Conservation (phyloP, 2,888 invertebrate genomes). For the Thysanoteuthis rhombus region DNA sequence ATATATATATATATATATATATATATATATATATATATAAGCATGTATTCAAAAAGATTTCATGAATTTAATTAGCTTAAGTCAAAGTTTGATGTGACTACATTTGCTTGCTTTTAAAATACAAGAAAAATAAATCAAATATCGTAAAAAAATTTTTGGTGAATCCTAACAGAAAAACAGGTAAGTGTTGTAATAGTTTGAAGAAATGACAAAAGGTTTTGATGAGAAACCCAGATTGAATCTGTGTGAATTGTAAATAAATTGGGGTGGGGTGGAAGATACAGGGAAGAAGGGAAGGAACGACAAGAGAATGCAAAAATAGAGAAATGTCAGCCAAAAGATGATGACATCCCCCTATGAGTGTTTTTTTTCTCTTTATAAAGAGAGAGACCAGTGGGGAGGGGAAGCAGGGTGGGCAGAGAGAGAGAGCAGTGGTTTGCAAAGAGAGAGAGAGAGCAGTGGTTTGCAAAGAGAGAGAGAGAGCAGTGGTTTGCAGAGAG, state of each 20-base stretch:
- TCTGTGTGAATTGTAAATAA: neutral
- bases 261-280: no score
- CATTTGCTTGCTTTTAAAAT: neutral
- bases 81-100: neutral
- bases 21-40: neutral
- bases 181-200: neutral
- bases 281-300: no score
- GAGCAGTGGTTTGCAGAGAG: no score
- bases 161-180: neutral
- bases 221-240: neutral
- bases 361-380: no score
- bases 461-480: no score
- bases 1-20: neutral
- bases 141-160: neutral
- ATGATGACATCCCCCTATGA: no score
- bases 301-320: no score
- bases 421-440: no score
- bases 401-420: no score
- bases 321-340: no score
- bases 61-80: slow-evolving; percentile 29
- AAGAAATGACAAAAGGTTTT: neutral
- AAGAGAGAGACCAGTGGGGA: no score
- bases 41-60: slow-evolving; percentile 15
- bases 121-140: neutral
- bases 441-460: no score